Base-by-base conservation (phyloP, 2,797 vertebrate genomes). In the Tapirus indicus region DNA sequence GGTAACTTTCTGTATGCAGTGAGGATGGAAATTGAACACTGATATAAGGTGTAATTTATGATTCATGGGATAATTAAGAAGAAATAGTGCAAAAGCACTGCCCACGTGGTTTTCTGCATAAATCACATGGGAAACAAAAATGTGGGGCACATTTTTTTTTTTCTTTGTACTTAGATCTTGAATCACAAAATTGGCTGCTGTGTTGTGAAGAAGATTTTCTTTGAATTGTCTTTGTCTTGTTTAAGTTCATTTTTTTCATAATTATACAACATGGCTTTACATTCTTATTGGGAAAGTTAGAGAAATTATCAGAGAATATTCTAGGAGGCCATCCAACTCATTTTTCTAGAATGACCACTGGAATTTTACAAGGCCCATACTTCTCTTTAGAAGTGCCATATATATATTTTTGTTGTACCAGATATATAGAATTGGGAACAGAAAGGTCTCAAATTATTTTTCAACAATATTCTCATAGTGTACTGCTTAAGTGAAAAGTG, bases 61-160 rank as follows among this genome's bases (percentile, higher is more conserved):
- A 83, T 85, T 93, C 23, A 83, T 75, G 66, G 79, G 71, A 29
- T 89, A 85, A 84, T 82, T 92, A 85, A 94, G 52, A 95, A 64
- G 35, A 94, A 95, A 85, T 49, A 82, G 32, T 83, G 27, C 18
- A 88, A n/a, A 95, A 89, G 25, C 18, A 27, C 27, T 75, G 7
- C 11, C 8, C 74, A 56, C 9, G 44, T 83, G 38, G 84, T 87
- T 85, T 90, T 71, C 6, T 41, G 25, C 23, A 1, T 66, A 96
- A 85, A 66, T 95, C 6, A 44, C 16, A 0, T 78, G 56, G 27
- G 23, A 69, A 82, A 86, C 29, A 85, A 68, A 83, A 88, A 75
- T 0, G 18, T 18, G 2, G 6, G 11, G 0, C 2, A 44, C 4
- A n/a, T 6, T 7, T 75, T 91, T 7, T 75, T 91, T 79, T 56